These are phyloP conservation scores for Tetragnatha montana DNA, from an alignment of 2,888 invertebrate species.

Conservation along the genomic window DNA sequence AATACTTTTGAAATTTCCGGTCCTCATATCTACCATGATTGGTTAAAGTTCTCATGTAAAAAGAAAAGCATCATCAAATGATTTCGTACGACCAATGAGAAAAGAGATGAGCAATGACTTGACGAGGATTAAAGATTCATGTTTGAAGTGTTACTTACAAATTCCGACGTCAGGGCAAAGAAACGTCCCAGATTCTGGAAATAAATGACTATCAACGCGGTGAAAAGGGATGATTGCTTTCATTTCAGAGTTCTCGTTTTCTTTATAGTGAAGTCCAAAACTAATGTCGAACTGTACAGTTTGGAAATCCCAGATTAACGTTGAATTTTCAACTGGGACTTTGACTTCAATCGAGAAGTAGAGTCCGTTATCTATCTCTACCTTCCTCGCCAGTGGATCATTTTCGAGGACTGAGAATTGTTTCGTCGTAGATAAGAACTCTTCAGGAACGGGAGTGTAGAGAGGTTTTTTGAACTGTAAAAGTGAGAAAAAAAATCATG, in stretches of 20 bases:
- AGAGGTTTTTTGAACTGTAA: slow-evolving; percentile 56
- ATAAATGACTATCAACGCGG: slow-evolving; percentile 52
- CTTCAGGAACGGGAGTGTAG: slow-evolving; percentile 44
- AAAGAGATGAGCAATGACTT: too few relatives aligned
- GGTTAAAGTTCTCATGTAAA: too few relatives aligned
- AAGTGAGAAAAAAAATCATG: not conserved
- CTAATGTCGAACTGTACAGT: slow-evolving; percentile 52
- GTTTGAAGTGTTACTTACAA: slow-evolving; percentile 46
- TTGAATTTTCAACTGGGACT: slow-evolving; percentile 41
- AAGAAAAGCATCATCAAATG: too few relatives aligned
- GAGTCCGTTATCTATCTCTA: slow-evolving; percentile 28
- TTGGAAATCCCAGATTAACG: slow-evolving; percentile 59
- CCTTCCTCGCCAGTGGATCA: slow-evolving; percentile 42
- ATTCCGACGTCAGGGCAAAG: slow-evolving; percentile 54
- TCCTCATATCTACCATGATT: too few relatives aligned
- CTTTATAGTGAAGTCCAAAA: slow-evolving; percentile 43
- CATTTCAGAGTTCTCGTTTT: slow-evolving; percentile 28
- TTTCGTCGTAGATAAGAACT: not conserved
- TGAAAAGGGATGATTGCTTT: slow-evolving; percentile 49
- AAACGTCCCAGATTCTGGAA: slow-evolving; percentile 61
- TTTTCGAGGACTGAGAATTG: slow-evolving; percentile 38
- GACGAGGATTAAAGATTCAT: too few relatives aligned
- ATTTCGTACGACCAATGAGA: too few relatives aligned
- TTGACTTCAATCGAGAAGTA: slow-evolving; percentile 21
- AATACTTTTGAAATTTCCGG: too few relatives aligned